Base-by-base conservation (phyloP, 2,113 vertebrate genomes). In the Pagrus major region DNA sequence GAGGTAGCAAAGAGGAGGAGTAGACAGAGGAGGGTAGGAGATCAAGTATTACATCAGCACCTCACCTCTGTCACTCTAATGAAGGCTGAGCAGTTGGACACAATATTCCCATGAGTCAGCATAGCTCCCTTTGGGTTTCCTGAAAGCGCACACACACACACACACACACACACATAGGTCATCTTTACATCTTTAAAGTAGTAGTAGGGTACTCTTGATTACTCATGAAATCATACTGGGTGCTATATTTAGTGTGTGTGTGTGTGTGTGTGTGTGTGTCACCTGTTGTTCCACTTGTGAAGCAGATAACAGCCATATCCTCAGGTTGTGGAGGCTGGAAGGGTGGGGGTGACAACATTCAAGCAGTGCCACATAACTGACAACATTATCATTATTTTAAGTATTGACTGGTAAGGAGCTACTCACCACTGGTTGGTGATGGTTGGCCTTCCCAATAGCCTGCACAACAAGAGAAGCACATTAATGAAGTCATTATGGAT, bases 121-220 rank as follows among this genome's bases (percentile, higher is more conserved):
- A 97, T 91, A 7, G 97, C 98, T 88, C 97, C 98, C 93, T 99
- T 99, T 49, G 98, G 98, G 63, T 96, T 95, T 90, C 98, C 98
- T 99, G 81, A 60, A 80, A 78, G 58, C 4, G 20, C 2, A 82
- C n/a, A 80, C 33, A 72, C 11, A 75, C 41, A 76, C 59, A 67
- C 12, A 61, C 33, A 83, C 44, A 70, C 61, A 78, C 35, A 70
- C 54, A 73, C 18, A 58, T n/a, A n/a, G n/a, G n/a, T n/a, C n/a
- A n/a, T n/a, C n/a, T n/a, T n/a, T n/a, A n/a, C n/a, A n/a, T 7
- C 3, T 66, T 68, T n/a, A 56, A 44, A 44, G 18, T 12, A 8
- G 18, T 6, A 6, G 9, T 21, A 23, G 14, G n/a, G n/a, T n/a
- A n/a, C n/a, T n/a, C n/a, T n/a, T n/a, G n/a, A n/a, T 6, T 35